phyloP scores from a whole-genome alignment of 2,113 vertebrate genomes.

The Sebastes schlegelii region DNA sequence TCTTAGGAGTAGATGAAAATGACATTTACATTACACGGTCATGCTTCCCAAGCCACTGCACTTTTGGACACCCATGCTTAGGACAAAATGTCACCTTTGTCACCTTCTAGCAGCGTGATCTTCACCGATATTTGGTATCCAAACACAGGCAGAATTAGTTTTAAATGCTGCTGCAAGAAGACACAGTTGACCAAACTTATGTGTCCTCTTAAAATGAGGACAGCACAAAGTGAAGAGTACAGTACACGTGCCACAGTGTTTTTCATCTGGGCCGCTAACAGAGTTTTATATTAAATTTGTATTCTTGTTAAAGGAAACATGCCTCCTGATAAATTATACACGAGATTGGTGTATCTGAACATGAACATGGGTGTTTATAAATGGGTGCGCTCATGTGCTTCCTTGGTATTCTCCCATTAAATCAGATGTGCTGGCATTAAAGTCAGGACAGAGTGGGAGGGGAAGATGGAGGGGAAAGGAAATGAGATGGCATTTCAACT shows the following conservation, averaged over 20 bases:
- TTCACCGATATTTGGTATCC: background rate
- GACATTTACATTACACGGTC: background rate
- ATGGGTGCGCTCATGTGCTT: background rate
- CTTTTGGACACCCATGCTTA: background rate
- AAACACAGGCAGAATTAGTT: background rate
- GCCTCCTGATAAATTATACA: constrained; percentile 14
- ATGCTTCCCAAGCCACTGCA: background rate
- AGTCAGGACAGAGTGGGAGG: constrained; percentile 22
- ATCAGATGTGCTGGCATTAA: constrained; percentile 30
- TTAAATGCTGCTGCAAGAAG: background rate
- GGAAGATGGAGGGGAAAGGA: constrained; percentile 13
- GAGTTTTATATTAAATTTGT: background rate
- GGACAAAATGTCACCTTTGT: background rate
- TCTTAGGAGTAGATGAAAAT: background rate
- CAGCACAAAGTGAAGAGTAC: background rate
- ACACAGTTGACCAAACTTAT: background rate
- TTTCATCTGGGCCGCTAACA: background rate
- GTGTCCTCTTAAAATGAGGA: background rate
- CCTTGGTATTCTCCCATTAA: constrained; percentile 17
- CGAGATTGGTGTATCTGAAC: background rate
- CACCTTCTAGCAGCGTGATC: background rate
- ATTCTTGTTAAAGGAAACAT: constrained; percentile 1
- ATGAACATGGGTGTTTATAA: background rate
- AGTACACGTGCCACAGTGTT: background rate
- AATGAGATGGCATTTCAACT: constrained; percentile 38